Evolutionary conservation across 2,888 invertebrate species (phyloP).

Genomic region (Drosophila cognata): DNA sequence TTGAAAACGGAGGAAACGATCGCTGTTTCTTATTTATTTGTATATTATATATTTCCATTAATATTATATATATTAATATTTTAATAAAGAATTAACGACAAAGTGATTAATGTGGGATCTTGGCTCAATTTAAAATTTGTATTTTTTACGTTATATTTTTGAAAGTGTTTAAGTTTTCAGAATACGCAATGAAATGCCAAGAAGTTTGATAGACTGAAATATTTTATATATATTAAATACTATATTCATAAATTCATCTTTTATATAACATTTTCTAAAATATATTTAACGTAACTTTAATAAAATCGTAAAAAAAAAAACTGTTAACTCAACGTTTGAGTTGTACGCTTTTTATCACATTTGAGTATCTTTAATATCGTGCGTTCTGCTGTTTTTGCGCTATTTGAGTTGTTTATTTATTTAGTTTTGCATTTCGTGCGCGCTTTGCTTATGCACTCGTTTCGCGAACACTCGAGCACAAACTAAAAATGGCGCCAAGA

Average conservation of each 20-base stretch:
- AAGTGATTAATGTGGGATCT: background rate
- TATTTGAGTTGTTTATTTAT: conserved; percentile 5
- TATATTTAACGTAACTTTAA: background rate
- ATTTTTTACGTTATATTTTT: background rate
- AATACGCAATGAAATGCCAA: background rate
- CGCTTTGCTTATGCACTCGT: conserved; percentile 69
- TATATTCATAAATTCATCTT: background rate
- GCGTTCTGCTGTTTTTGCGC: conserved; percentile 6
- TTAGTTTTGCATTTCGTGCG: conserved; percentile 60
- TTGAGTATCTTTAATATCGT: conserved; percentile 1
- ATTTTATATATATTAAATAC: background rate
- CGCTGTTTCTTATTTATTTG: background rate
- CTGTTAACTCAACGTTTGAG: background rate
- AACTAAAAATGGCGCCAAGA: conserved; percentile 82
- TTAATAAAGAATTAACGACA: background rate
- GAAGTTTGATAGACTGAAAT: background rate
- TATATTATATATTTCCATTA: background rate
- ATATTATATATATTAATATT: no score
- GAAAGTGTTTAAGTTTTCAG: background rate
- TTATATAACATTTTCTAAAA: background rate
- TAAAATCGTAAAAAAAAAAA: no score
- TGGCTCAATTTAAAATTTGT: background rate
- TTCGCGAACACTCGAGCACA: conserved; percentile 64
- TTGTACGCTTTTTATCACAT: conserved; percentile 5
- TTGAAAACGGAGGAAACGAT: background rate